phyloP scores from a whole-genome alignment of 2,113 vertebrate species.

The Pygoscelis antarcticus region DNA sequence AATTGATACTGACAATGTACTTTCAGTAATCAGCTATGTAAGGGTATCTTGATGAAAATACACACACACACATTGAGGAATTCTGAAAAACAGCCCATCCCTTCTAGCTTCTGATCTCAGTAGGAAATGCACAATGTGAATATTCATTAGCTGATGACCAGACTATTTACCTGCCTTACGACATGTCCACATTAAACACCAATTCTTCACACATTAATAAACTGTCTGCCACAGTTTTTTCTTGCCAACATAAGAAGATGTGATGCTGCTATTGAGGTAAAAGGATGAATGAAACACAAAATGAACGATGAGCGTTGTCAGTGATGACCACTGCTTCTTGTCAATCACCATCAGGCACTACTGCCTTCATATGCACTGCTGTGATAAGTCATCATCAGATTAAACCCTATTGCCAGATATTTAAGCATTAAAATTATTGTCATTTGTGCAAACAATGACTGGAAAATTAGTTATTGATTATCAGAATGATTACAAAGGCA shows the following conservation, averaged over 20 bases:
- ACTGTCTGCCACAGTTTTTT: neutral
- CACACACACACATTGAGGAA: neutral
- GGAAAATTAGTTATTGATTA: neutral
- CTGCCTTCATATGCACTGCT: neutral
- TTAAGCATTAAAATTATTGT: neutral
- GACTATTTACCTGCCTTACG: neutral
- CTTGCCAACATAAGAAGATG: neutral
- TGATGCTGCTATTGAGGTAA: neutral
- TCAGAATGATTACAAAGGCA: neutral
- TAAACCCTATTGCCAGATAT: neutral
- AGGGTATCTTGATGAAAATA: neutral
- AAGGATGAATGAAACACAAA: neutral
- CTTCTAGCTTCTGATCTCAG: neutral
- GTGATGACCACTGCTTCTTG: neutral
- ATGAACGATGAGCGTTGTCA: neutral
- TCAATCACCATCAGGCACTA: neutral
- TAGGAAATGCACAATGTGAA: neutral
- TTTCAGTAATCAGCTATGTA: neutral
- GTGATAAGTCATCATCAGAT: neutral
- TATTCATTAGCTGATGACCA: neutral
- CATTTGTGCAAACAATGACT: neutral
- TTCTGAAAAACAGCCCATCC: neutral
- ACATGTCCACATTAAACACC: neutral
- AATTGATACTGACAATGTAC: neutral
- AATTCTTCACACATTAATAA: neutral